Conservation (phyloP, 2,797 vertebrate species). For the Calcarius lapponicus region DNA sequence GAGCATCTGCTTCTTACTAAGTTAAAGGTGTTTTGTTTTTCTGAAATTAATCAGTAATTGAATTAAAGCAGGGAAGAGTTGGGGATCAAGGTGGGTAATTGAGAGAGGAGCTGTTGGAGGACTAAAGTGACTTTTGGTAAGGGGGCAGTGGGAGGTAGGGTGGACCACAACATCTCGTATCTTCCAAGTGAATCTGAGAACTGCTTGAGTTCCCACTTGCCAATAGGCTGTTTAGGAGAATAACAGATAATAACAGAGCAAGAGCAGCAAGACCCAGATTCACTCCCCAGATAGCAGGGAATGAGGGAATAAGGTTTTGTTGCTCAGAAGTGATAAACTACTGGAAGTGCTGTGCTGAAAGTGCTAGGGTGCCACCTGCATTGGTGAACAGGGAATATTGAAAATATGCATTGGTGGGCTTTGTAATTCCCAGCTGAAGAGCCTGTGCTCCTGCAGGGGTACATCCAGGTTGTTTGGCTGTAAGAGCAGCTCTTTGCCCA, state of each 20-base stretch:
- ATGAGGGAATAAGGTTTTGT: not conserved
- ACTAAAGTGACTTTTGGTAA: not conserved
- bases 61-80: not conserved
- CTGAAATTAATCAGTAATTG: not conserved
- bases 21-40: not conserved
- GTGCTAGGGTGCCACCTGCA: not conserved
- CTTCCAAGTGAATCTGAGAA: not conserved
- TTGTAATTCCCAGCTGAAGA: not conserved
- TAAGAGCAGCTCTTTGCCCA: not conserved
- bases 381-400: not conserved
- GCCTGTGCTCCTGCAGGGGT: not conserved
- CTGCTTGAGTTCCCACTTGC: not conserved
- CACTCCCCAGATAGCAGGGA: rapidly evolving
- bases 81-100: not conserved
- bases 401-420: rapidly evolving
- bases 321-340: not conserved
- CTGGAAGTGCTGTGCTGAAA: not conserved
- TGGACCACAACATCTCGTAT: rapidly evolving
- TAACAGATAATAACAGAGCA: not conserved
- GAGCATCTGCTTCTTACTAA: not conserved
- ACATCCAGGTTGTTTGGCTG: rapidly evolving
- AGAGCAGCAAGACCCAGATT: not conserved
- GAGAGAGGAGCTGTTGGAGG: not conserved
- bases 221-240: not conserved
- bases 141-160: not conserved